Base-by-base conservation (phyloP, 2,113 vertebrate genomes). In the Atrichornis clamosus region DNA sequence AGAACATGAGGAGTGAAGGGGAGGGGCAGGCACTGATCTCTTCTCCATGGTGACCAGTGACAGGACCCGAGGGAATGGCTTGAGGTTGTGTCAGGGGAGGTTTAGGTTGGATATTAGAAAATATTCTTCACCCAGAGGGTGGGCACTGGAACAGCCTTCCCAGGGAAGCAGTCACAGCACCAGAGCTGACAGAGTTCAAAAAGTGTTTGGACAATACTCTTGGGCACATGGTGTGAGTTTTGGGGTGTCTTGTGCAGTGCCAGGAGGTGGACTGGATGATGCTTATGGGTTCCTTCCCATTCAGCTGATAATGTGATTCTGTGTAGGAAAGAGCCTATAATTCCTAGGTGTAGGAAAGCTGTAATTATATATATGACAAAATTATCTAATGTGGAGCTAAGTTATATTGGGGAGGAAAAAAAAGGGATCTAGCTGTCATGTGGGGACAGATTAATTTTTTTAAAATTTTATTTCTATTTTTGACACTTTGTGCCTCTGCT, bases 41-140 rank as follows among this genome's bases (percentile, higher is more conserved):
- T 24, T 6, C 15, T n/a, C 20, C 42, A 8, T 41, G 30, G 11
- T 58, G 15, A 1, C 8, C 42, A 42, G 10, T 13, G 24, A 2
- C 14, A 42, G 32, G 11, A 50, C 16, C 3, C 0, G 6, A 62
- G 37, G 15, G 4, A 65, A 50, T 2, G 16, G 44, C 16, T 26
- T 50, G 35, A 32, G 32, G 10, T 0, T 32, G 11, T 26, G 16
- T 27, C 35, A 14, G 21, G 44, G 8, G 32, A 32, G 24, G 52
- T 35, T 67, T 67, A 35, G 16, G 21, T 1, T 50, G 44, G 16
- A 11, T 0, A 35, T 21, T 0, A 26, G 52, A 5, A 42, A 67
- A 16, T 1, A 2, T 42, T 35, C 5, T 35, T 67, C 30, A 0
- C 15, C 1, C 24, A 41, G 30, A 2, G 12, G 6, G 13, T 65